Conservation (phyloP, 2,888 invertebrate genomes). For the Himalopsyche tibetana region DNA sequence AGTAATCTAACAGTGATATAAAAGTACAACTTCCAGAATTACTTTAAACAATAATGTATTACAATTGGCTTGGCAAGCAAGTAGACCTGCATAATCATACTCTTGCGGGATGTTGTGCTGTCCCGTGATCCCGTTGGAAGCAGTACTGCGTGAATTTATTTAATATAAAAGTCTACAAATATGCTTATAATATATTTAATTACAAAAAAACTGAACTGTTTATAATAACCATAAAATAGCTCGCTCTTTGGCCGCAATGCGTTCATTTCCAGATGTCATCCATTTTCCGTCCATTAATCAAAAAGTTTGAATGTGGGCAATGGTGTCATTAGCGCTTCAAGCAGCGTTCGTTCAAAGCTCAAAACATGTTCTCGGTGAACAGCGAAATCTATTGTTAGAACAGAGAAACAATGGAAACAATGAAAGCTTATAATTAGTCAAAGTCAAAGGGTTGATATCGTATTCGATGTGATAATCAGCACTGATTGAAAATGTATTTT, state of each 20-base stretch:
- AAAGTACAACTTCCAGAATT: no score
- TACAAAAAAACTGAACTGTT: no score
- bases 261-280: not conserved
- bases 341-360: not conserved
- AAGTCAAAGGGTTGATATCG: not conserved
- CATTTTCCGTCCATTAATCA: slow-evolving; percentile 36
- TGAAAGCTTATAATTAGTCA: not conserved
- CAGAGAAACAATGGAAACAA: slow-evolving; percentile 18
- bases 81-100: no score
- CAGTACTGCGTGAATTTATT: no score
- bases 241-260: not conserved
- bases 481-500: not conserved
- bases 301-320: not conserved
- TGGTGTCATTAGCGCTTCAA: not conserved
- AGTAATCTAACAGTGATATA: no score
- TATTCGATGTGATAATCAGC: not conserved
- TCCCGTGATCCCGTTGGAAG: no score
- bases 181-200: no score
- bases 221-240: not conserved
- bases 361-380: slow-evolving; percentile 21
- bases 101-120: no score
- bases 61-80: no score
- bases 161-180: no score
- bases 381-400: not conserved
- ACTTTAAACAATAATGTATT: no score